Evolutionary conservation across 2,113 vertebrate species (phyloP).

Genomic region (Hippoglossus stenolepis): DNA sequence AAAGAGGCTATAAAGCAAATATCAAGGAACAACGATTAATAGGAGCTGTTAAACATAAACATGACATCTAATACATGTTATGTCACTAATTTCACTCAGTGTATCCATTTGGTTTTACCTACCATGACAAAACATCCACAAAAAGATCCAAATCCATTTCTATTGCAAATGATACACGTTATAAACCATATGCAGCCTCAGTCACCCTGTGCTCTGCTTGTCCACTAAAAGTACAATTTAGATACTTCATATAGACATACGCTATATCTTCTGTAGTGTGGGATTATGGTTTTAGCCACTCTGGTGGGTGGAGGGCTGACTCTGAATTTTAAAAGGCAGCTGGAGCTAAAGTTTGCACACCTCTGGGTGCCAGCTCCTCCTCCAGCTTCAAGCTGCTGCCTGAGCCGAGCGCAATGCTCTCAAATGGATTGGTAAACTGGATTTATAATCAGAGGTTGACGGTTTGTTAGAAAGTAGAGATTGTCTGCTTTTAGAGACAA

Average conservation of each 20-base stretch:
- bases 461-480: too few relatives aligned
- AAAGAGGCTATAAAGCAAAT: too few relatives aligned
- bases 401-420: neutral
- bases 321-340: constrained; percentile 25
- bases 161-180: too few relatives aligned
- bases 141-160: too few relatives aligned
- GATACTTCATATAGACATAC: neutral
- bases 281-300: constrained; percentile 14
- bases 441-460: neutral
- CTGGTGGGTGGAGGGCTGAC: constrained; percentile 5
- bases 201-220: neutral
- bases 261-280: neutral
- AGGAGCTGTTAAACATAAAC: too few relatives aligned
- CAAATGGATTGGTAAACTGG: constrained; percentile 1
- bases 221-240: neutral
- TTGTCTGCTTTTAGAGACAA: too few relatives aligned
- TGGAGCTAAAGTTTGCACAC: constrained; percentile 26
- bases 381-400: constrained; percentile 10
- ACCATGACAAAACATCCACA: too few relatives aligned
- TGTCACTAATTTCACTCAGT: too few relatives aligned
- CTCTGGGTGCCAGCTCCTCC: constrained; percentile 15
- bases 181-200: too few relatives aligned
- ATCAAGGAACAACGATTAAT: too few relatives aligned
- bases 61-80: too few relatives aligned
- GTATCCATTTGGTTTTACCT: too few relatives aligned